phyloP scores from a whole-genome alignment of 2,113 vertebrate genomes.

The Arenaria interpres region DNA sequence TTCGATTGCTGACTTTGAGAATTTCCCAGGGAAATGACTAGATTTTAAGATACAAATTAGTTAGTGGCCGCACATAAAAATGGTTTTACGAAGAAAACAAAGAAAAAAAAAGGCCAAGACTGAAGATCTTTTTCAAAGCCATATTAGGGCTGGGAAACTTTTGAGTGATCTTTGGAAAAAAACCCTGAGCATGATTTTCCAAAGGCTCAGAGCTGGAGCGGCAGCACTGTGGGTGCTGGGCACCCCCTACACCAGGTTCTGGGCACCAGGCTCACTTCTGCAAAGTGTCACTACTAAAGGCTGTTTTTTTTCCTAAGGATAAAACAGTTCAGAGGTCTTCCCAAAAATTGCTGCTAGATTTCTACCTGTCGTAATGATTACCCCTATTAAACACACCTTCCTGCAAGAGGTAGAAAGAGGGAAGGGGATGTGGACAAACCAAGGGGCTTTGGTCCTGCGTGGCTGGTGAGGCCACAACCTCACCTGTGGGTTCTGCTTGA shows the following conservation, averaged over 20 bases:
- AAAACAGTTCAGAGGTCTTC: neutral
- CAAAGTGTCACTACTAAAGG: neutral
- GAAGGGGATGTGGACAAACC: no score
- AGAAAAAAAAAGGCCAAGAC: neutral
- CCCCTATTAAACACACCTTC: neutral
- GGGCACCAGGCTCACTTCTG: neutral
- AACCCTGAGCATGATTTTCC: neutral
- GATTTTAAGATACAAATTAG: neutral
- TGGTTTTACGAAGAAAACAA: neutral
- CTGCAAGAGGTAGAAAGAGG: neutral
- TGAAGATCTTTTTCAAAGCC: neutral
- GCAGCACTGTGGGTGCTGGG: neutral
- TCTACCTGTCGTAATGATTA: neutral
- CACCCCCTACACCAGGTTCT: no score
- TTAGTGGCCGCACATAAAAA: neutral
- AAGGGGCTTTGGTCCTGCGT: neutral
- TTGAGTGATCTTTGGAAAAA: neutral
- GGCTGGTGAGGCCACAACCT: neutral
- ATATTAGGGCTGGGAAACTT: neutral
- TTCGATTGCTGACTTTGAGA: neutral
- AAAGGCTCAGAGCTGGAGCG: neutral
- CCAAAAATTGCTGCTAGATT: neutral
- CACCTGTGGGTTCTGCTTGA: accelerated
- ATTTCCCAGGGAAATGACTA: neutral
- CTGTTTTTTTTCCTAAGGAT: neutral